Base-by-base conservation (phyloP, 2,797 vertebrate genomes). In the Typhlichthys subterraneus region DNA sequence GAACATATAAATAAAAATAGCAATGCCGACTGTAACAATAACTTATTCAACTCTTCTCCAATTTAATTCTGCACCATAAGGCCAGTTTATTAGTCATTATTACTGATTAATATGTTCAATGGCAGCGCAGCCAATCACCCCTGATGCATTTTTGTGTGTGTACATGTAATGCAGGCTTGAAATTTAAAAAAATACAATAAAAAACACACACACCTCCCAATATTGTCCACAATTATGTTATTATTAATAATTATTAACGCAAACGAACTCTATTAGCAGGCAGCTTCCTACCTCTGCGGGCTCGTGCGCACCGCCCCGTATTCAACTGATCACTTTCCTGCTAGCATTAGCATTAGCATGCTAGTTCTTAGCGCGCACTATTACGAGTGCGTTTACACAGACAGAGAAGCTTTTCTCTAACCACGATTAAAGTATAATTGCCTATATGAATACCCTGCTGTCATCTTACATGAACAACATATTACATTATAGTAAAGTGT, bases 281-380 rank as follows among this genome's bases (percentile, higher is more conserved):
- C 88, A 85, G 87, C 83, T 76, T 38, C 61, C 65, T 59, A 55
- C 31, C 14, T 51, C 23, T 6, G 42, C 23, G 38, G 23, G 53
- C 31, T 61, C 10, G 38, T 19, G 57, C 65, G 73, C 53, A 83
- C 77, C 84, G 84, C 84, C 82, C 85, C 77, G 83, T 46, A 59
- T 66, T 84, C 81, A 66, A 83, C 81, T 69, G 86, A 80, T 81
- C 77, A 80, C 84, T 86, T 81, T 81, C 66, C 72, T 31, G 63
- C 75, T 86, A 88, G 85, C 84, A 53, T 74, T 85, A 83, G 80
- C 80, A 23, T 59, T 60, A 79, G 78, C 75, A 61, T 17, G 55
- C 67, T 84, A 85, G 71, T 72, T 46, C 50, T 70, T 82, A 83
- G 79, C 80, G 70, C 75, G 75, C 61, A 75, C 10, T 55, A 70